phyloP scores from a whole-genome alignment of 2,113 vertebrate genomes.

The Seriola dumerili region DNA sequence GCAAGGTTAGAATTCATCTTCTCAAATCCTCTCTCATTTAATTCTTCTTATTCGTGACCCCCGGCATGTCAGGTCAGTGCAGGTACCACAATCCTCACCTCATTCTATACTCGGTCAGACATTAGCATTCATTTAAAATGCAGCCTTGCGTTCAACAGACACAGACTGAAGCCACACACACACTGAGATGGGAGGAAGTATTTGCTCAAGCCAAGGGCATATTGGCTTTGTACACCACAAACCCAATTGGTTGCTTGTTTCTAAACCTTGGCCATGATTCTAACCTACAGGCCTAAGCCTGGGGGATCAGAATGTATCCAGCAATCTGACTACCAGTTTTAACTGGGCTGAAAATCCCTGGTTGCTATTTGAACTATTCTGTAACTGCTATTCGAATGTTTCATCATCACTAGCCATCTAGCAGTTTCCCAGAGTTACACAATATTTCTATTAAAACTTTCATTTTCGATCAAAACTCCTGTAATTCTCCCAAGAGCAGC shows the following conservation, averaged over 20 bases:
- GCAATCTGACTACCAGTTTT: neutral
- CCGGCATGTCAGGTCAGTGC: neutral
- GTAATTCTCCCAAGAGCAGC: neutral
- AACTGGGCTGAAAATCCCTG: neutral
- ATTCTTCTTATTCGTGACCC: neutral
- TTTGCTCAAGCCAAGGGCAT: conserved; percentile 37
- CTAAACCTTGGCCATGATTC: conserved; percentile 11
- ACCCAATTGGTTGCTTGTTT: neutral
- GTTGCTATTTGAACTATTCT: conserved; percentile 12
- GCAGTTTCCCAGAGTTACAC: conserved; percentile 5
- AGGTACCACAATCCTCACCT: neutral
- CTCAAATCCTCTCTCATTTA: neutral
- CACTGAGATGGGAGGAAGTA: conserved; percentile 7
- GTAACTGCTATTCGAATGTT: conserved; percentile 18
- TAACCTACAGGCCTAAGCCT: neutral
- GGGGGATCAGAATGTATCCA: neutral
- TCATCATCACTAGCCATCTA: conserved; percentile 9
- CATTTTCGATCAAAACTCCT: neutral
- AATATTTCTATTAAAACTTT: neutral
- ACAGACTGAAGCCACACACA: neutral
- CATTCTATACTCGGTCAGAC: conserved; percentile 6
- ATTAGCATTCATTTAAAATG: conserved; percentile 37
- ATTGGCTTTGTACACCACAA: conserved; percentile 11
- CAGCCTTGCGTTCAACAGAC: neutral
- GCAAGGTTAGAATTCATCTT: conserved; percentile 7